phyloP scores from a whole-genome alignment of 2,888 invertebrate species.

The Lordiphosa andalusiaca region DNA sequence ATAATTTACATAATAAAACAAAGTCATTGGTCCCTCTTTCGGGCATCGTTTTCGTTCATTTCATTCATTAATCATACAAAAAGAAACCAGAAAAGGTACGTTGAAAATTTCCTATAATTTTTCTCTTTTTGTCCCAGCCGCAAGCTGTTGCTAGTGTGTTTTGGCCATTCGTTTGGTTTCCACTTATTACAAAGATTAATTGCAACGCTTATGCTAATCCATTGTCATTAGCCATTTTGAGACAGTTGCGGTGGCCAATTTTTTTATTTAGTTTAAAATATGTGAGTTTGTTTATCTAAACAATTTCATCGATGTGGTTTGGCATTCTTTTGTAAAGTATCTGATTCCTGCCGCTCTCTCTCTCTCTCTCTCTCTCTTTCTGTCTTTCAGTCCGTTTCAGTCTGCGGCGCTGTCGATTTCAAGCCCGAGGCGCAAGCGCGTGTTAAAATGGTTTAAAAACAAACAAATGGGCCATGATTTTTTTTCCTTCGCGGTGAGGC shows the following conservation, averaged over 20 bases:
- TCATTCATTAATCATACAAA: slow-evolving; percentile 64
- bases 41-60: slow-evolving; percentile 32
- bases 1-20: slow-evolving; percentile 62
- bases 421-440: slow-evolving; percentile 55
- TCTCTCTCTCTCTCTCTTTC: not conserved
- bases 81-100: slow-evolving; percentile 36
- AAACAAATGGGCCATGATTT: slow-evolving; percentile 63
- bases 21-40: slow-evolving; percentile 20
- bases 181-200: slow-evolving; percentile 76
- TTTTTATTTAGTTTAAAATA: slow-evolving; percentile 14
- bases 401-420: slow-evolving; percentile 22
- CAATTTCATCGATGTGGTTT: slow-evolving; percentile 47
- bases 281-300: slow-evolving; percentile 37
- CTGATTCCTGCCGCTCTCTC: slow-evolving; percentile 44
- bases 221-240: slow-evolving; percentile 74
- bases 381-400: not conserved
- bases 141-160: slow-evolving; percentile 20
- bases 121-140: slow-evolving; percentile 5
- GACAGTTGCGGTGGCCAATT: slow-evolving; percentile 60
- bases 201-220: slow-evolving; percentile 70
- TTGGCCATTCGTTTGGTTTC: slow-evolving; percentile 37
- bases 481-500: slow-evolving; percentile 48
- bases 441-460: slow-evolving; percentile 66
- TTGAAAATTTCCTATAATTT: slow-evolving; percentile 64
- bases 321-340: slow-evolving; percentile 46